A percentile compares a stretch with the other conserved stretches of the same genome.
These are phyloP conservation scores for Colaptes auratus DNA, from an alignment of 2,113 vertebrate genomes.

Conservation along the genomic window DNA sequence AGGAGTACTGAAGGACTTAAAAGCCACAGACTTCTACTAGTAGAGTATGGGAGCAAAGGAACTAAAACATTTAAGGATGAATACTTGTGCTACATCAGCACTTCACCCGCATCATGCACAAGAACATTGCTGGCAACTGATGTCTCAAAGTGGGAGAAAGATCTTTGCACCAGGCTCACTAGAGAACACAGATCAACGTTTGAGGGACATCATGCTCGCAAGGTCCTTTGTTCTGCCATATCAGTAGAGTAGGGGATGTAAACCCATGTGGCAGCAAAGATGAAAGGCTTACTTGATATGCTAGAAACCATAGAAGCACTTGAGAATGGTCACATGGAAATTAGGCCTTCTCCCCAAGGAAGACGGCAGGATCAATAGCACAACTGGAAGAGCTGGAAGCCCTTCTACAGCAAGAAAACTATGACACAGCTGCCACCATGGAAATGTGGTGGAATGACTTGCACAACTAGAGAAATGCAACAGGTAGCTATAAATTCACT, in stretches of 20 bases:
- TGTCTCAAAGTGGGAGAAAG: background rate
- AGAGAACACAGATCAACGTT: background rate
- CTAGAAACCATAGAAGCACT: background rate
- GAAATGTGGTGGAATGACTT: no score
- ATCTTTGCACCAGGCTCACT: background rate
- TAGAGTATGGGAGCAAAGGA: background rate
- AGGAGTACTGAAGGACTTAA: background rate
- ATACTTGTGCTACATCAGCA: background rate
- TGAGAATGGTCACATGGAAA: background rate
- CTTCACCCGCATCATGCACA: background rate
- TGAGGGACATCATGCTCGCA: background rate
- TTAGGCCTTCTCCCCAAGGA: background rate
- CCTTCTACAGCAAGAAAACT: no score
- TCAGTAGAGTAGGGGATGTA: background rate
- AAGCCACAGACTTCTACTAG: background rate
- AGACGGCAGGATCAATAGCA: background rate
- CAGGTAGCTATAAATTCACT: no score
- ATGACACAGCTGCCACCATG: no score
- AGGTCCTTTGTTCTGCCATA: background rate
- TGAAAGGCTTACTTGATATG: background rate
- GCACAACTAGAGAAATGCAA: no score
- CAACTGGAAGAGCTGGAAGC: background rate
- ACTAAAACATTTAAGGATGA: background rate
- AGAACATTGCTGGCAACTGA: no score
- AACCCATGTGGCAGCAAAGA: background rate